Conservation (phyloP, 2,888 invertebrate species). For the Drosophila paracracens region DNA sequence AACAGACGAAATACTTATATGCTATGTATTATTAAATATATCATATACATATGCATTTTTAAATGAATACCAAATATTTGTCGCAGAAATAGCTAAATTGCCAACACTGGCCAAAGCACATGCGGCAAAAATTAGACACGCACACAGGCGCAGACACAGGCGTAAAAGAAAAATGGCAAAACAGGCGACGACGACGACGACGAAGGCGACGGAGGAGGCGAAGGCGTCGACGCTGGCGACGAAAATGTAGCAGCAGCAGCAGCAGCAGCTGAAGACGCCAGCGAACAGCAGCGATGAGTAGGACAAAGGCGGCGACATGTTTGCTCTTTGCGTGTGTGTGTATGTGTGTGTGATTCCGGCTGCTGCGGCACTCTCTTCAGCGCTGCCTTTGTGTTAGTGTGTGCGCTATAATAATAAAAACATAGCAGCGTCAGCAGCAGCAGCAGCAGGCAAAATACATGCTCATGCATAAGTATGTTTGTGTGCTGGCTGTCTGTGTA, state of each 20-base stretch:
- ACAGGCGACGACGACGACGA: conserved; percentile 23
- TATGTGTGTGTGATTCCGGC: conserved; percentile 34
- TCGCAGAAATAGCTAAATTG: background rate
- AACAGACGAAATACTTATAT: background rate
- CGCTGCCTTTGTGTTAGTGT: conserved; percentile 22
- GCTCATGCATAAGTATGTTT: conserved; percentile 49
- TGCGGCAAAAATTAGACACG: conserved; percentile 57
- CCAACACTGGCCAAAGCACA: conserved; percentile 55
- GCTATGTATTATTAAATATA: background rate
- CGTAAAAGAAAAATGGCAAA: conserved; percentile 68
- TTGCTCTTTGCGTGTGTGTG: conserved; percentile 24
- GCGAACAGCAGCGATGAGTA: conserved; percentile 27
- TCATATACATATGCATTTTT: background rate
- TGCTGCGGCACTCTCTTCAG: conserved; percentile 52
- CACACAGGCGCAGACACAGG: conserved; percentile 30
- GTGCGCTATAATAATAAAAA: conserved; percentile 74
- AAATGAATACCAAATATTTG: background rate
- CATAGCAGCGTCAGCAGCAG: conserved; percentile 60
- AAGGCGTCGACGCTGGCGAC: conserved; percentile 29
- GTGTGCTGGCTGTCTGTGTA: conserved; percentile 12
- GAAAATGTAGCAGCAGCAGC: conserved; percentile 24
- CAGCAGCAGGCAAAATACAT: conserved; percentile 55
- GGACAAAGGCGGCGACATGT: conserved; percentile 63
- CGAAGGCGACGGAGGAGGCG: background rate
- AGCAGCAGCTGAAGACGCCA: conserved; percentile 47